Conservation (phyloP, 2,797 vertebrate genomes). For the Periophthalmus magnuspinnatus region DNA sequence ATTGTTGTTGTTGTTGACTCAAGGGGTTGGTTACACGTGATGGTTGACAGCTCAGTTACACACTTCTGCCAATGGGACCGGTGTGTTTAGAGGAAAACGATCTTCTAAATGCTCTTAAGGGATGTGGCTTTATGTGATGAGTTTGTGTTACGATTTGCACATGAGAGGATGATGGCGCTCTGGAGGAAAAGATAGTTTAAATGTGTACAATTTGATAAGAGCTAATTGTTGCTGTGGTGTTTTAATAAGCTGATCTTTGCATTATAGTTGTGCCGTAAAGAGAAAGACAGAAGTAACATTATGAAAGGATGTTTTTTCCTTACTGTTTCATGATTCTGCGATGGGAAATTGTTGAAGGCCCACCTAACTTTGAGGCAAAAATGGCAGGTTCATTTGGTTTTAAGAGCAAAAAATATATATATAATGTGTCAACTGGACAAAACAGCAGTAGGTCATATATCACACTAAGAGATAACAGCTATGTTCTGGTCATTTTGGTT, state of each 20-base stretch:
- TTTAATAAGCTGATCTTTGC: not conserved
- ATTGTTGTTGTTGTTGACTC: conserved; percentile 55
- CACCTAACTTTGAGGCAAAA: too few species aligned
- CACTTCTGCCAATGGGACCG: conserved; percentile 29
- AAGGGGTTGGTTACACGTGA: conserved; percentile 40
- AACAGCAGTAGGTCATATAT: too few species aligned
- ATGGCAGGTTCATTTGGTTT: too few species aligned
- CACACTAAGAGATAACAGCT: too few species aligned
- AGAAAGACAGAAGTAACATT: too few species aligned
- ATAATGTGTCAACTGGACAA: too few species aligned
- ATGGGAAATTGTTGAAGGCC: too few species aligned
- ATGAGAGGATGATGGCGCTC: conserved; percentile 37
- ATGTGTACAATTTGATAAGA: conserved; percentile 4
- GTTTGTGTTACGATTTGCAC: conserved; percentile 13
- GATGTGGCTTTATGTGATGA: conserved; percentile 39
- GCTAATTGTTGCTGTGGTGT: not conserved
- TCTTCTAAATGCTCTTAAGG: conserved; percentile 39
- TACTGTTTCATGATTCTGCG: too few species aligned
- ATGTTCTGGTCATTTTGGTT: too few species aligned
- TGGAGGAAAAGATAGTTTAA: conserved; percentile 24
- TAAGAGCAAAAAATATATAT: too few species aligned
- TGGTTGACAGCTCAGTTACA: conserved; percentile 41
- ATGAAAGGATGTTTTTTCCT: too few species aligned
- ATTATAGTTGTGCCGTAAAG: too few species aligned
- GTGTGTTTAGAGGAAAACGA: conserved; percentile 41